A percentile compares a stretch with the other conserved stretches of the same genome.
These are phyloP conservation scores for Carpatolechia fugitivella DNA, from an alignment of 2,888 invertebrate genomes.

Conservation along the genomic window DNA sequence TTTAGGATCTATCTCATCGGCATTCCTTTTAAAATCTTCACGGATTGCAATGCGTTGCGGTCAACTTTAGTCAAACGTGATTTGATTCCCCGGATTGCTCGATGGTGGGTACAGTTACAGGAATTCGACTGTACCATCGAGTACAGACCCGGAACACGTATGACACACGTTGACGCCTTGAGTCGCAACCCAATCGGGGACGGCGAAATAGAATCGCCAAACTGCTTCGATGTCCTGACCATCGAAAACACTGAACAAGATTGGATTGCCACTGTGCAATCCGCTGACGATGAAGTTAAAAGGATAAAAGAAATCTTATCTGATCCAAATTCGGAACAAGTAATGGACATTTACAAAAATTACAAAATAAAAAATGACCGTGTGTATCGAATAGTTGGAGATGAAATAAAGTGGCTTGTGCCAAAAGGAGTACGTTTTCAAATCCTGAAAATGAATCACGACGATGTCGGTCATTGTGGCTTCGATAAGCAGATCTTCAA, in stretches of 20 bases:
- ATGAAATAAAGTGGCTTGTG: constrained; percentile 3
- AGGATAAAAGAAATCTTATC: background rate
- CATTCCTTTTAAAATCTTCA: too few relatives aligned
- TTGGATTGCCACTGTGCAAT: background rate
- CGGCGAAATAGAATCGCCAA: constrained; percentile 6
- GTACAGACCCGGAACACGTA: constrained; percentile 7
- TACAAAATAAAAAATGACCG: constrained; percentile 10
- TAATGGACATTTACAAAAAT: background rate
- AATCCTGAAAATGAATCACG: constrained; percentile 9
- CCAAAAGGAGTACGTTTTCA: constrained; percentile 11
- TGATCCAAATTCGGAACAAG: background rate
- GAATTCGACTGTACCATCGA: constrained; percentile 10
- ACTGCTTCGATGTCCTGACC: background rate
- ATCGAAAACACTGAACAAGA: too few relatives aligned
- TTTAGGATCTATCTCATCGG: too few relatives aligned
- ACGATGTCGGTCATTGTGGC: constrained; percentile 14
- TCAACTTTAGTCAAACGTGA: too few relatives aligned
- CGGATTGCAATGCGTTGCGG: too few relatives aligned
- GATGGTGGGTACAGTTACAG: constrained; percentile 10
- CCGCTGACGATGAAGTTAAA: background rate
- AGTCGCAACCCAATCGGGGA: constrained; percentile 20
- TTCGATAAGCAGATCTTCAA: constrained; percentile 14
- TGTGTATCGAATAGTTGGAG: background rate
- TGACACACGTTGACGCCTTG: constrained; percentile 10
- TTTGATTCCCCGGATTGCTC: background rate